Percentiles rank a stretch among this genome's conserved stretches.
Conservation (phyloP, 1,140 invertebrate species). For the Atta cephalotes region DNA sequence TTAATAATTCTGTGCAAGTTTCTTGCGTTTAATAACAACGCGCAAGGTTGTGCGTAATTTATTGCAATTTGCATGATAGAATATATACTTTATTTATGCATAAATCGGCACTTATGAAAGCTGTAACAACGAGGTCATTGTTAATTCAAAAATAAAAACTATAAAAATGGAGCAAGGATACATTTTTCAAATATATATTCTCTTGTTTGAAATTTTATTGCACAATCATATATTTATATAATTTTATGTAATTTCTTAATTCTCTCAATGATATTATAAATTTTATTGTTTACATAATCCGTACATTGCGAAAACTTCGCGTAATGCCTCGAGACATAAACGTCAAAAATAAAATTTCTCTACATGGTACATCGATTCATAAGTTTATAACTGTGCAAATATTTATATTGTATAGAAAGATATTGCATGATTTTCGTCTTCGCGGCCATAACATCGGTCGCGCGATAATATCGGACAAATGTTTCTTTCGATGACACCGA, state of each 20-base stretch:
- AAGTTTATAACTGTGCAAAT: not conserved
- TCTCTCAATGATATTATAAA: not conserved
- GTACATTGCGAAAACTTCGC: not conserved
- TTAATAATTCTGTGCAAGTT: conserved; percentile 20
- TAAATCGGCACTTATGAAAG: conserved; percentile 65
- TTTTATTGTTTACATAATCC: not conserved
- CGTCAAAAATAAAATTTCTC: too few relatives aligned
- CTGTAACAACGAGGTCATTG: conserved; percentile 73
- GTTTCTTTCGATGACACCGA: conserved; percentile 65
- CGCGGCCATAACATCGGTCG: not conserved
- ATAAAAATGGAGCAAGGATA: not conserved
- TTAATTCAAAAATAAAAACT: conserved; percentile 26
- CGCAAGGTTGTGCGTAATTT: conserved; percentile 54
- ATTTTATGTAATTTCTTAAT: not conserved
- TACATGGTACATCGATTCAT: not conserved
- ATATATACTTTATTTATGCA: conserved; percentile 75
- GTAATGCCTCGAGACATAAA: not conserved
- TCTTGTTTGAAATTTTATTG: not conserved
- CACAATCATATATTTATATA: not conserved
- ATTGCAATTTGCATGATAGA: conserved; percentile 40
- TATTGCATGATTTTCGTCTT: conserved; percentile 9
- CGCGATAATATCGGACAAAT: conserved; percentile 40
- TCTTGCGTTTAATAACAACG: conserved; percentile 25
- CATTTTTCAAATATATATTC: not conserved
- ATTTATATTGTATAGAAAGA: conserved; percentile 1